These are phyloP conservation scores for Tribolium castaneum DNA, from an alignment of 1,140 invertebrate genomes.

Conservation along the genomic window DNA sequence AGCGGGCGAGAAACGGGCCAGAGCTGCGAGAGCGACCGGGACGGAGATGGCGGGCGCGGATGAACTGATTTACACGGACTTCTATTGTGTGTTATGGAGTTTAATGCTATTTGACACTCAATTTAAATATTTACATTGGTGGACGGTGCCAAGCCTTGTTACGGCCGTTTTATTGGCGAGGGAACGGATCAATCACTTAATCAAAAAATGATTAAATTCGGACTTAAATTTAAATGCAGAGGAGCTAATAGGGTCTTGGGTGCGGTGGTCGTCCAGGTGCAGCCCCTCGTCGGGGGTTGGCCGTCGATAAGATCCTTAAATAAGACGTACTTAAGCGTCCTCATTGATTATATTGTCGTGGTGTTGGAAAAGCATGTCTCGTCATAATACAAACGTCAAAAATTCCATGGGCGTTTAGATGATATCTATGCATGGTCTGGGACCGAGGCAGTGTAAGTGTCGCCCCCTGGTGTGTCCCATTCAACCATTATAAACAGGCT, in stretches of 20 bases:
- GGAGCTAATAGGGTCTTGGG: too few relatives aligned
- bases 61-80: constrained; percentile 50
- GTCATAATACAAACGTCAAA: constrained; percentile 54
- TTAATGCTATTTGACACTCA: constrained; percentile 52
- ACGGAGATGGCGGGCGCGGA: neutral
- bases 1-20: neutral
- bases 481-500: constrained; percentile 59
- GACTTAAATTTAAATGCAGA: too few relatives aligned
- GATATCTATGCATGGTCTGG: constrained; percentile 51
- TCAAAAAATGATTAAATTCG: too few relatives aligned
- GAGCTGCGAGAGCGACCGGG: neutral
- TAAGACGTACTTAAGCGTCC: constrained; percentile 13
- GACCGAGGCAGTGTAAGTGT: constrained; percentile 54
- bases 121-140: constrained; percentile 54
- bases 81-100: constrained; percentile 53
- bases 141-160: constrained; percentile 39
- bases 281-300: neutral
- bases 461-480: constrained; percentile 56
- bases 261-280: neutral
- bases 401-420: constrained; percentile 54
- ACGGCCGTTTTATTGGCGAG: constrained; percentile 8
- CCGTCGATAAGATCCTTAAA: constrained; percentile 21
- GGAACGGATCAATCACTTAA: too few relatives aligned
- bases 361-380: constrained; percentile 44
- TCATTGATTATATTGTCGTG: constrained; percentile 33